Percentiles rank a stretch among this genome's conserved stretches.
Conservation (phyloP, 2,888 invertebrate genomes). For the Drosophila percnosoma region DNA sequence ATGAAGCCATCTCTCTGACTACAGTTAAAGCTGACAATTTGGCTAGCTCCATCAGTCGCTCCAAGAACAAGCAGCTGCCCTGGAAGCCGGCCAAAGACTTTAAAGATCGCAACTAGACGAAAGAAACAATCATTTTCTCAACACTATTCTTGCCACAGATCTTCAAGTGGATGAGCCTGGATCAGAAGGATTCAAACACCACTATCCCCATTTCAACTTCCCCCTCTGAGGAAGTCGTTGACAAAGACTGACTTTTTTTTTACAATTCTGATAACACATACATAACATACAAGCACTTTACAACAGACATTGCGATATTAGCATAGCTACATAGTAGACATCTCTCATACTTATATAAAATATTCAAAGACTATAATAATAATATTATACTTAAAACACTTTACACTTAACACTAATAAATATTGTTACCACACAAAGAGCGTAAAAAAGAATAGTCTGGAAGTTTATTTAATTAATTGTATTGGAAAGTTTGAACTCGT, state of each 20-base stretch:
- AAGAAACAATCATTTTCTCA: background rate
- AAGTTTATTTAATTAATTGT: background rate
- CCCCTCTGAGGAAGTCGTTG: background rate
- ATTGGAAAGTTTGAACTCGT: background rate
- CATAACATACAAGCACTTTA: background rate
- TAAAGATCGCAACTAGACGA: background rate
- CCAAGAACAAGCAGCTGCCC: background rate
- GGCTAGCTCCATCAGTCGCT: slow-evolving; percentile 1
- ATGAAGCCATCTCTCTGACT: slow-evolving; percentile 30
- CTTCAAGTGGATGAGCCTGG: too few species aligned
- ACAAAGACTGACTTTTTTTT: background rate
- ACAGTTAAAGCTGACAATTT: slow-evolving; percentile 11
- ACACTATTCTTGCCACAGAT: background rate
- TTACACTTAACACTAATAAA: background rate
- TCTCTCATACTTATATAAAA: background rate
- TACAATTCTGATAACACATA: background rate
- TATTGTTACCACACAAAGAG: background rate
- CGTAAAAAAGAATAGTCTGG: background rate
- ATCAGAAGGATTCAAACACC: background rate
- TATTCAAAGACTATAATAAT: background rate
- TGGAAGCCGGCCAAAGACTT: background rate
- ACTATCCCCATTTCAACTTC: background rate
- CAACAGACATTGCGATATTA: background rate
- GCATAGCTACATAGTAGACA: background rate
- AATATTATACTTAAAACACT: background rate